These are phyloP conservation scores for Xyrichtys novacula DNA, from an alignment of 2,797 vertebrate species.

Conservation along the genomic window DNA sequence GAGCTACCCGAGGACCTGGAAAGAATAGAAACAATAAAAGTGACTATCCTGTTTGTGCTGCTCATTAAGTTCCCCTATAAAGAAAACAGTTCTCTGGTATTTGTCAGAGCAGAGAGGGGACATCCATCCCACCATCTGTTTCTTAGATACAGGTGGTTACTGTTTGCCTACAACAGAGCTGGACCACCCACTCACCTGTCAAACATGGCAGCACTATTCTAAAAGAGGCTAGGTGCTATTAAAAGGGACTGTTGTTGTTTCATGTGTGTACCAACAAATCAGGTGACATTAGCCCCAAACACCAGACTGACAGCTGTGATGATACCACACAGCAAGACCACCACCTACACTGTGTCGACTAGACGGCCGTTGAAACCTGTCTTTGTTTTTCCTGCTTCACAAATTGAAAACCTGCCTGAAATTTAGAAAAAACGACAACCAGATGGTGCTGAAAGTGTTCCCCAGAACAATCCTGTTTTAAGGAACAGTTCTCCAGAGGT, in stretches of 20 bases:
- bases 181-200: constrained; percentile 42
- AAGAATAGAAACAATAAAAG: constrained; percentile 75
- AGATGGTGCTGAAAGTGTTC: neutral
- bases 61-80: neutral
- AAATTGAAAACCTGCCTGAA: neutral
- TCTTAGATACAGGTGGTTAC: constrained; percentile 46
- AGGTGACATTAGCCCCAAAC: constrained; percentile 11
- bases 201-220: constrained; percentile 46
- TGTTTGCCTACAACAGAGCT: constrained; percentile 17
- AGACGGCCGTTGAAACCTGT: neutral
- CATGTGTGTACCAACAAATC: constrained; percentile 20
- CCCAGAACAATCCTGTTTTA: constrained; percentile 4
- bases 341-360: neutral
- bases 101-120: constrained; percentile 1
- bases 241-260: constrained; percentile 45
- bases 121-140: constrained; percentile 39
- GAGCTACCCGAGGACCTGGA: constrained; percentile 83
- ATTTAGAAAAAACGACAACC: neutral
- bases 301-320: neutral
- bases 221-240: constrained; percentile 22
- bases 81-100: constrained; percentile 8
- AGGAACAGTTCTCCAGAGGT: no score
- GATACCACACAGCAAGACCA: neutral
- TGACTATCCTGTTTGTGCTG: constrained; percentile 54
- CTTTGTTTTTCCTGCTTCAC: neutral